Base-by-base conservation (phyloP, 2,888 invertebrate genomes). In the Anthrax anthrax region DNA sequence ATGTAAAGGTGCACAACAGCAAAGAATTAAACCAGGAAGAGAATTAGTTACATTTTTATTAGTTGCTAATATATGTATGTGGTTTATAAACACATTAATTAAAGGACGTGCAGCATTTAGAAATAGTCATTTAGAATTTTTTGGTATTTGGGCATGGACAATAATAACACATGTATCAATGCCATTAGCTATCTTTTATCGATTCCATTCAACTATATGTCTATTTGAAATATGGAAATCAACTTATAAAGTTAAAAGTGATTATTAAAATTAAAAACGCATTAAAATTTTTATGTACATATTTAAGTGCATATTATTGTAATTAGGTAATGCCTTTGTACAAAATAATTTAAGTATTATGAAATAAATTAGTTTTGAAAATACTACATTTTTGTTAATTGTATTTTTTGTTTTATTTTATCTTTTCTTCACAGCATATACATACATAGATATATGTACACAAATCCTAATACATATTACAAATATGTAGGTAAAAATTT, bases 151-250 rank as follows among this genome's bases (percentile, higher is more conserved):
- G 87, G 85, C 85, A 3, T 91, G 90, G 90, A 87, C 88, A 0
- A 85, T 90, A 55, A 88, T 91, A 56, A 87, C 86, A 0, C 88
- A 90, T 61, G 81, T 89, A 0, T 85, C 87, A 0, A 87, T 88
- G 80, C 90, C 90, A 0, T 69, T 91, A 41, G 86, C 86, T 0
- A 89, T 90, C 56, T 90, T 90, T 69, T 91, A 88, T 67, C 72
- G 91, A 38, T 91, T 91, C 61, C 90, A 91, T 65, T 89, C 89
- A 3, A 88, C 90, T 1, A 90, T 91, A 55, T 91, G 91, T 64
- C 74, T 92, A 18, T 90, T 89, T 58, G 90, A 91, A 65, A 84
- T 92, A 47, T 92, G 91, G 91, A 91, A 89, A 63, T 78, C 82
- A 51, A 81, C 87, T 43, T 92, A 88, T 68, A 91, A 90, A 61